Evolutionary conservation across 2,113 vertebrate genomes (phyloP).

Genomic region (Sebastes schlegelii): DNA sequence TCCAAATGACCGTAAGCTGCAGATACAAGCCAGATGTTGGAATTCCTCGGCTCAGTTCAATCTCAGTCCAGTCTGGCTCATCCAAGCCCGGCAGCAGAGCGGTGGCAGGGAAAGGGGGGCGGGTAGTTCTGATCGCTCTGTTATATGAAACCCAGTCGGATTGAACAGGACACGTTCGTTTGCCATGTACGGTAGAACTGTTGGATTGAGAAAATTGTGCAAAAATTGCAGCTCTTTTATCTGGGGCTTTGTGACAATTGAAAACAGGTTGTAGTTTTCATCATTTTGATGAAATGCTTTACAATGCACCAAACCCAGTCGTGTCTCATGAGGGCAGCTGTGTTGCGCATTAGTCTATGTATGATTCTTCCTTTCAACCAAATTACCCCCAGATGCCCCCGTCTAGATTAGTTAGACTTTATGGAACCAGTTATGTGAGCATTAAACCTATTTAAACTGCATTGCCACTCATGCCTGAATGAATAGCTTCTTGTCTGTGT

Average conservation of each 20-base stretch:
- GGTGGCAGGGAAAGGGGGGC: conserved; percentile 71
- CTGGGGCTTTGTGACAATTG: conserved; percentile 49
- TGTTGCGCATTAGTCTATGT: conserved; percentile 50
- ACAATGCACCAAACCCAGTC: conserved; percentile 36
- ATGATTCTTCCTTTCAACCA: conserved; percentile 57
- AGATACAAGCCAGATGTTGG: conserved; percentile 90
- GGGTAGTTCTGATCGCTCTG: conserved; percentile 48
- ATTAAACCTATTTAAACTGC: conserved; percentile 31
- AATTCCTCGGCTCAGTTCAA: conserved; percentile 85
- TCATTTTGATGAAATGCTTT: conserved; percentile 58
- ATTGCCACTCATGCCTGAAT: conserved; percentile 26
- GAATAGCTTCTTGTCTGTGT: conserved; percentile 28
- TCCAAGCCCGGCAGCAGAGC: conserved; percentile 76
- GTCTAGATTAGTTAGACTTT: conserved; percentile 44
- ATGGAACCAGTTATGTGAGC: conserved; percentile 37
- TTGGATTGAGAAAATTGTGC: conserved; percentile 29
- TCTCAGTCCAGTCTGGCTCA: conserved; percentile 82
- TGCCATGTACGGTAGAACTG: conserved; percentile 29
- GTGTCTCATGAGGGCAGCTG: conserved; percentile 60
- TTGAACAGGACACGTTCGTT: conserved; percentile 30
- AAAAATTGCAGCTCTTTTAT: conserved; percentile 28
- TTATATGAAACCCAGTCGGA: conserved; percentile 54
- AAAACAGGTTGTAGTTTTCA: conserved; percentile 66
- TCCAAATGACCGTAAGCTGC: conserved; percentile 87
- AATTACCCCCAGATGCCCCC: conserved; percentile 67